Evolutionary conservation across 2,113 vertebrate species (phyloP).

Genomic region (Choloepus hoffmanni): DNA sequence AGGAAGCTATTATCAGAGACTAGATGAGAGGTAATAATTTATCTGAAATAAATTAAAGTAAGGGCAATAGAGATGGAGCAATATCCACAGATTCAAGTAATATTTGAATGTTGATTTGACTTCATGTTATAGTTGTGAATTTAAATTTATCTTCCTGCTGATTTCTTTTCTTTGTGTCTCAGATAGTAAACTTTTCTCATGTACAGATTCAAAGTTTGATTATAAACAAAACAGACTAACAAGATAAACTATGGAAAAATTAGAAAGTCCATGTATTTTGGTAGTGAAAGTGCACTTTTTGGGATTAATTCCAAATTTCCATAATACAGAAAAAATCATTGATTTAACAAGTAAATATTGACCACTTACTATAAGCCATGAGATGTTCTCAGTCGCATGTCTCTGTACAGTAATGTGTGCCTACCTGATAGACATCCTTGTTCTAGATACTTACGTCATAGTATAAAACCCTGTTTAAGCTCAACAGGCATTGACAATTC

Average conservation of each 20-base stretch:
- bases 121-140: not conserved
- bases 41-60: not conserved
- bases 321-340: not conserved
- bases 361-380: too few species aligned
- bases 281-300: not conserved
- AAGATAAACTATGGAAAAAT: not conserved
- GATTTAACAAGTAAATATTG: not conserved
- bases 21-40: not conserved
- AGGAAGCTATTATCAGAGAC: not conserved
- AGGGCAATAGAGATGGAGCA: not conserved
- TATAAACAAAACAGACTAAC: not conserved
- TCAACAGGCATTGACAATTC: not conserved
- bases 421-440: not conserved
- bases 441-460: not conserved
- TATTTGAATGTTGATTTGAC: not conserved
- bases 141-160: not conserved
- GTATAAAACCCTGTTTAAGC: not conserved
- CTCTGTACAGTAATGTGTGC: not conserved
- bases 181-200: not conserved
- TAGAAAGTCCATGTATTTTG: not conserved
- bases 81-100: not conserved
- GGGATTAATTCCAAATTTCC: not conserved
- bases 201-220: not conserved
- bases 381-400: too few species aligned
- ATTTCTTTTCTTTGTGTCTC: not conserved